Evolutionary conservation across 2,797 vertebrate genomes (phyloP).

Genomic region (Sebastes goodei): DNA sequence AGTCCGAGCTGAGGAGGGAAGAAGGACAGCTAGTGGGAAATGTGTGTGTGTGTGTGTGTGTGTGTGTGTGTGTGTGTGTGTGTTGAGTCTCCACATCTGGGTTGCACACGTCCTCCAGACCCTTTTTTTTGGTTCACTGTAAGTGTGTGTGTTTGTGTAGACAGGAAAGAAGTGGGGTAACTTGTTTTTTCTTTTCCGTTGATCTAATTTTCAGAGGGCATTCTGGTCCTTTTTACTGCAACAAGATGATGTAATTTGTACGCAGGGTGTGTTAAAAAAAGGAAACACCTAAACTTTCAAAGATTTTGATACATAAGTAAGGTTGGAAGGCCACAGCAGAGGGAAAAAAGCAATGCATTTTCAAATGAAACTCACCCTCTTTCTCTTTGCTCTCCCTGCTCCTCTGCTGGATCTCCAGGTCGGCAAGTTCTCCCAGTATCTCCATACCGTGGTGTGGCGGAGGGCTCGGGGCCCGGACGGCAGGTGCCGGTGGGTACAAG

Average conservation of each 20-base stretch:
- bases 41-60: conserved; percentile 9
- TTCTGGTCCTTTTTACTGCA: neutral
- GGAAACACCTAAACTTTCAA: neutral
- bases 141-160: conserved; percentile 22
- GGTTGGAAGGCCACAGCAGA: neutral
- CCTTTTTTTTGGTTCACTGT: conserved; percentile 13
- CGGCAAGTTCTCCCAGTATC: conserved; percentile 92
- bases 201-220: conserved; percentile 26
- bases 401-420: conserved; percentile 87
- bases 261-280: neutral
- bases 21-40: conserved; percentile 39
- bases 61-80: neutral
- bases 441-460: conserved; percentile 86
- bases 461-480: conserved; percentile 34
- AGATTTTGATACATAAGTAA: neutral
- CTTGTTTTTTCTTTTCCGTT: conserved; percentile 7
- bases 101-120: conserved; percentile 36
- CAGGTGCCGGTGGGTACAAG: conserved; percentile 59
- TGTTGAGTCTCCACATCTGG: conserved; percentile 51
- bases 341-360: neutral
- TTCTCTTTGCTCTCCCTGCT: conserved; percentile 55
- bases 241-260: neutral
- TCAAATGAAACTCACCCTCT: conserved; percentile 51
- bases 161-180: neutral
- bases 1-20: conserved; percentile 40